Evolutionary conservation across 2,113 vertebrate species (phyloP), one percentile per base, ranked within the genome.

Genomic region (Chrysochloris asiatica): DNA sequence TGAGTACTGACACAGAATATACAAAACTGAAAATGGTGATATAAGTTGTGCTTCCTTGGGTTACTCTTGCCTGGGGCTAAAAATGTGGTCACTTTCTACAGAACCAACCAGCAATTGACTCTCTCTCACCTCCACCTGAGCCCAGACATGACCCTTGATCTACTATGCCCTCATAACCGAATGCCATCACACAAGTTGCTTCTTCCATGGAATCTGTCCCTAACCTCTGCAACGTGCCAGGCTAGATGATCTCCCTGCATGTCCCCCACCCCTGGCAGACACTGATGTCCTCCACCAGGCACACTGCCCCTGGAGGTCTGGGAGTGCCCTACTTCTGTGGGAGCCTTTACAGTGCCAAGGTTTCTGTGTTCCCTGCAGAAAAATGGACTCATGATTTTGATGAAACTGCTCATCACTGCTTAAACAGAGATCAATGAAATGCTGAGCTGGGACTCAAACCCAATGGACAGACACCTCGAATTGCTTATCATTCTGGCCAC

Each of bases 31-130:
- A 50, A 30, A 24, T 22, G 45, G 33, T n/a, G 41, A 21, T 81
- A 7, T 89, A 26, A 61, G 26, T 28, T 72, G 3, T 61, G 28
- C 77, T 84, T 81, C 38, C 43, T 22, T 48, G 38, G 38, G 54
- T 24, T 67, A 7, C 41, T 45, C 54, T 52, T 41, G 16, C 33
- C 8, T 9, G 24, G 43, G 28, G 41, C n/a, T 75, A 38, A 67
- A 89, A 76, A 59, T 13, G 30, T 54, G 80, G 43, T 24, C 48
- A 28, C 52, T 89, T 94, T 78, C 33, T 78, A 36, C 26, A 63
- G 69, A 94, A 76, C 17, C 11, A 48, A 19, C 43, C n/a, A 43
- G 30, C 21, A 8, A 45, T 63, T 76, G 77, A 13, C 26, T 61
- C 7, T 65, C 52, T 84, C n/a, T 47, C 19, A 38, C 83, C 17